phyloP scores from a whole-genome alignment of 1,140 invertebrate species.

The Drosophila miranda region DNA sequence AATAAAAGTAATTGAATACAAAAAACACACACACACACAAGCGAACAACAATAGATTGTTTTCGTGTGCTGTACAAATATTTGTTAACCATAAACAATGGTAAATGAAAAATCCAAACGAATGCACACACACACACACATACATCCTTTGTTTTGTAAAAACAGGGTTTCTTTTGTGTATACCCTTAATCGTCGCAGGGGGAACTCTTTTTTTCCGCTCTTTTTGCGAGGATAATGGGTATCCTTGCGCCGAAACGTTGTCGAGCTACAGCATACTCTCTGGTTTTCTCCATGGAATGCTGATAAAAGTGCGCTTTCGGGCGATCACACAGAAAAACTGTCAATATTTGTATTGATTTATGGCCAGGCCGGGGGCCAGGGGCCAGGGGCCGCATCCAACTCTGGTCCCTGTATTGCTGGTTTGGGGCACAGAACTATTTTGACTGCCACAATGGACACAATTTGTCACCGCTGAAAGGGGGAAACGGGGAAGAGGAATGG shows the following conservation, averaged over 20 bases:
- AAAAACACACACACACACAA: too few species aligned
- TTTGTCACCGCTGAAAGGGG: conserved; percentile 22
- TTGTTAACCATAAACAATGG: conserved; percentile 40
- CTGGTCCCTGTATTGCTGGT: too few species aligned
- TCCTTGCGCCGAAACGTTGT: too few species aligned
- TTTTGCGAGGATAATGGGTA: too few species aligned
- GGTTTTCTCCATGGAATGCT: neutral
- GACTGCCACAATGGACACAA: conserved; percentile 51
- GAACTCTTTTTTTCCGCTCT: too few species aligned
- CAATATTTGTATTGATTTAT: conserved; percentile 72
- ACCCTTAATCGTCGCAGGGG: neutral
- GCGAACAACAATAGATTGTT: conserved; percentile 23
- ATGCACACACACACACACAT: neutral
- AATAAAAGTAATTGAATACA: too few species aligned
- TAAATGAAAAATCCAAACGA: conserved; percentile 39
- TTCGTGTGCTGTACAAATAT: conserved; percentile 19
- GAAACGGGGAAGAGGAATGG: too few species aligned
- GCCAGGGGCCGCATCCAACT: too few species aligned
- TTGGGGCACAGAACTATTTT: conserved; percentile 46
- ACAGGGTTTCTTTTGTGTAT: neutral
- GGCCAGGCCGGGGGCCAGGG: conserved; percentile 1
- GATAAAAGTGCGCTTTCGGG: conserved; percentile 32
- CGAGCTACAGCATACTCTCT: too few species aligned
- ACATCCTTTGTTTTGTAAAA: too few species aligned
- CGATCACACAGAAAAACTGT: conserved; percentile 52